phyloP scores from a whole-genome alignment of 2,888 invertebrate genomes.

The Mythimna impura region DNA sequence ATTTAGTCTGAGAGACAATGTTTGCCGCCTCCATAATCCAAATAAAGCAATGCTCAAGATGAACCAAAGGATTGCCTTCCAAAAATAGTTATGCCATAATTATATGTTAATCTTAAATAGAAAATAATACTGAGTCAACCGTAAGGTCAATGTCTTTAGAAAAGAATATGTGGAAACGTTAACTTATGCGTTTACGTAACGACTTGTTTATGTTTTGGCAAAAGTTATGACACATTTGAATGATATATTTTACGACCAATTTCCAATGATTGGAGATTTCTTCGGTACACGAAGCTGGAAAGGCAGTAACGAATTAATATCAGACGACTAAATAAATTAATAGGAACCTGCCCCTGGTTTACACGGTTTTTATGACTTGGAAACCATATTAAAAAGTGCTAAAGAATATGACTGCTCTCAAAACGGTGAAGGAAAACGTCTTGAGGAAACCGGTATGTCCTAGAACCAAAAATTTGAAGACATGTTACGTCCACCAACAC shows the following conservation, averaged over 20 bases:
- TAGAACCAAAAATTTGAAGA: too few species aligned
- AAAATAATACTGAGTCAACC: background rate
- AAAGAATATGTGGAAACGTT: conserved; percentile 27
- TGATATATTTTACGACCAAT: conserved; percentile 40
- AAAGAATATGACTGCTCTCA: too few species aligned
- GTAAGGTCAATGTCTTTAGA: conserved; percentile 30
- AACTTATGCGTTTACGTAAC: conserved; percentile 35
- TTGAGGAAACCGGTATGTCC: too few species aligned
- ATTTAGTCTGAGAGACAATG: background rate
- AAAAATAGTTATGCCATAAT: conserved; percentile 2
- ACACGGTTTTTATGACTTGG: background rate
- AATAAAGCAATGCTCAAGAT: conserved; percentile 5
- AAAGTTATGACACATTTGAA: conserved; percentile 37
- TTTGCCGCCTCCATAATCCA: background rate
- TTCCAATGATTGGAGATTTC: conserved; percentile 10
- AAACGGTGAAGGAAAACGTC: too few species aligned
- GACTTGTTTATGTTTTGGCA: conserved; percentile 41
- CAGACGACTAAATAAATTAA: background rate
- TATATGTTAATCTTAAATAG: conserved; percentile 22
- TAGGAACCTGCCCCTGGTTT: background rate
- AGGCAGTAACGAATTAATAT: background rate
- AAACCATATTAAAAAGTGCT: too few species aligned
- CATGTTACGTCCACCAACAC: too few species aligned
- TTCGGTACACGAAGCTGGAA: background rate
- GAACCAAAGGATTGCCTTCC: background rate